A percentile compares a stretch with the other conserved stretches of the same genome.
These are phyloP conservation scores for Hestina assimilis DNA, from an alignment of 1,140 invertebrate genomes.

Conservation along the genomic window DNA sequence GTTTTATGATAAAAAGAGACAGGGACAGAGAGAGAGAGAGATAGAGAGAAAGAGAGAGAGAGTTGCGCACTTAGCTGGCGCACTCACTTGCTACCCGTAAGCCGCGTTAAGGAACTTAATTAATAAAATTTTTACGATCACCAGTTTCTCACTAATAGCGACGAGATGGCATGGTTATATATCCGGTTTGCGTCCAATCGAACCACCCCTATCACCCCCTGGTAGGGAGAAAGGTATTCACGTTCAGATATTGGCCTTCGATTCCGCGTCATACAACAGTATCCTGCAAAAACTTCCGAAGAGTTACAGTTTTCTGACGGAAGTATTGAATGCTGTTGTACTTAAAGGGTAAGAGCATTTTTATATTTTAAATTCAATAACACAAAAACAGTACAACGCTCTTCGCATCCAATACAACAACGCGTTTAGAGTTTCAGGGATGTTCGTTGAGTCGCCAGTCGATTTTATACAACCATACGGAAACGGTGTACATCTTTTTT, in stretches of 20 bases:
- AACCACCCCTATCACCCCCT: not conserved
- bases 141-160: constrained; percentile 27
- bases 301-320: constrained; percentile 85
- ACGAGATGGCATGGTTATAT: constrained; percentile 39
- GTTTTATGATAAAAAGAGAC: too few relatives aligned
- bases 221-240: constrained; percentile 69
- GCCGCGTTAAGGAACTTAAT: too few relatives aligned
- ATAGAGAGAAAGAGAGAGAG: too few relatives aligned
- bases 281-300: constrained; percentile 91
- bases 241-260: constrained; percentile 93
- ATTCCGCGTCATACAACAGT: constrained; percentile 91
- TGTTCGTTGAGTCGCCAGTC: too few relatives aligned
- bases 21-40: too few relatives aligned
- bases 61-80: too few relatives aligned
- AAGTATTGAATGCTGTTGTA: constrained; percentile 83
- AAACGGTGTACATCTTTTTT: too few relatives aligned
- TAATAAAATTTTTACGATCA: not conserved
- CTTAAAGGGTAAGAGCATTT: constrained; percentile 77
- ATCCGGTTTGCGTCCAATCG: constrained; percentile 26
- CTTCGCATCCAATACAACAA: too few relatives aligned
- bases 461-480: too few relatives aligned
- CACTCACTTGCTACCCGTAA: too few relatives aligned
- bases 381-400: too few relatives aligned
- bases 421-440: too few relatives aligned
- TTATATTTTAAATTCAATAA: not conserved